Conservation (phyloP, 64 coral and sea anemone species). For the Actinia tenebrosa region DNA sequence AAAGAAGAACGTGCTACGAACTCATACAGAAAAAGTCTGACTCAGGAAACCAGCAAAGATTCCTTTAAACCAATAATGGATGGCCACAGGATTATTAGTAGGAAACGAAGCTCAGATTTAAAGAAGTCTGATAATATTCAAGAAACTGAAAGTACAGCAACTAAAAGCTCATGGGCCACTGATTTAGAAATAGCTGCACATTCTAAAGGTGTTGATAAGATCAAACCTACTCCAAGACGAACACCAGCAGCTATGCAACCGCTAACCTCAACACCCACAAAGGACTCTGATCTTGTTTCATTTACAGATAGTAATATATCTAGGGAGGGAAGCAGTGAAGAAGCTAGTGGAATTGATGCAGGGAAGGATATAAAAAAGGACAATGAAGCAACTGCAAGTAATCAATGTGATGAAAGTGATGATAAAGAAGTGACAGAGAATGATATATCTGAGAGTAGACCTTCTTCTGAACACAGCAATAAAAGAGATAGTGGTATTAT, state of each 20-base stretch:
- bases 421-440: conserved; percentile 17
- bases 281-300: background rate
- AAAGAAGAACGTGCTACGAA: conserved; percentile 44
- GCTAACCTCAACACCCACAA: conserved; percentile 55
- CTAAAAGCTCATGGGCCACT: conserved; percentile 24
- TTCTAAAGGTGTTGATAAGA: conserved; percentile 23
- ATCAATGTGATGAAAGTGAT: background rate
- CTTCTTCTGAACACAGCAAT: background rate
- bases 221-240: background rate
- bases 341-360: background rate
- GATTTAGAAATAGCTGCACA: conserved; percentile 49
- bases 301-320: background rate
- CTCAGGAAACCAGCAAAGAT: conserved; percentile 8
- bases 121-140: background rate
- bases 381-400: background rate
- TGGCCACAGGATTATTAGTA: background rate
- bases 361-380: background rate
- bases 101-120: conserved; percentile 2
- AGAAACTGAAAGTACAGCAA: background rate
- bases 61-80: background rate
- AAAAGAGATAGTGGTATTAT: conserved; percentile 83
- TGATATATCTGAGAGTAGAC: background rate
- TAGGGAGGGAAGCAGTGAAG: background rate
- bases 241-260: background rate
- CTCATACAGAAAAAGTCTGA: background rate